Percentiles rank a stretch among this genome's conserved stretches.
Evolutionary conservation across 1,140 invertebrate species (phyloP).

Genomic region (Coelopa frigida): DNA sequence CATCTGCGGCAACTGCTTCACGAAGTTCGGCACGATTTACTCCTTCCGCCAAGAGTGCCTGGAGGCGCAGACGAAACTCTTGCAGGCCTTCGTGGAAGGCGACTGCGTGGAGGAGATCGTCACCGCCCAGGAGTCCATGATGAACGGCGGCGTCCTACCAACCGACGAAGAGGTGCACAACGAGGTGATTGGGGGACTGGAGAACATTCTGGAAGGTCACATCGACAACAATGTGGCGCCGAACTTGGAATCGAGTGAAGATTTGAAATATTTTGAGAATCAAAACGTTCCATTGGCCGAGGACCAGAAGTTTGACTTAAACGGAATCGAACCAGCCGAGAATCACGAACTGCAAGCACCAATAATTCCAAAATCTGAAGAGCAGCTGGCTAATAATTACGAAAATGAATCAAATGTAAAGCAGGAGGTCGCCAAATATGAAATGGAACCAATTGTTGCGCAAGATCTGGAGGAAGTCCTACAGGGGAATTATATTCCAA

Average conservation of each 20-base stretch:
- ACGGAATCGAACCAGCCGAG: not conserved
- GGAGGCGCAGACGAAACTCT: constrained; percentile 30
- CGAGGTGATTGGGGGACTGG: not conserved
- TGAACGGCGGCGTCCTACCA: constrained; percentile 11
- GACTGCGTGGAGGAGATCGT: not conserved
- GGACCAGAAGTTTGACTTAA: not conserved
- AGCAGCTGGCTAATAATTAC: too few species aligned
- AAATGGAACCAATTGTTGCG: too few species aligned
- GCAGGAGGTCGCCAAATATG: too few species aligned
- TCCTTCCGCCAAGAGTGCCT: constrained; percentile 32
- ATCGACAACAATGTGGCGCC: not conserved
- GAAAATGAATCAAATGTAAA: too few species aligned
- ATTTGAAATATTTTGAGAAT: not conserved
- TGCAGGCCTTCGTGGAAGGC: constrained; percentile 25
- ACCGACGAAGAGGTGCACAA: constrained; percentile 1
- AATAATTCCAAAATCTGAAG: too few species aligned
- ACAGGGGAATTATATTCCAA: too few species aligned
- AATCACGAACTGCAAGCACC: too few species aligned
- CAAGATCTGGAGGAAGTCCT: too few species aligned
- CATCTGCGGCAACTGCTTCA: constrained; percentile 37
- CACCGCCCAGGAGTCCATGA: constrained; percentile 13
- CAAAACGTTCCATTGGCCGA: not conserved
- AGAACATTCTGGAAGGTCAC: not conserved
- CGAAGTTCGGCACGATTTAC: constrained; percentile 34
- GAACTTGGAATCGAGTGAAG: too few species aligned